phyloP scores from a whole-genome alignment of 2,113 vertebrate genomes.

The Mixornis gularis region DNA sequence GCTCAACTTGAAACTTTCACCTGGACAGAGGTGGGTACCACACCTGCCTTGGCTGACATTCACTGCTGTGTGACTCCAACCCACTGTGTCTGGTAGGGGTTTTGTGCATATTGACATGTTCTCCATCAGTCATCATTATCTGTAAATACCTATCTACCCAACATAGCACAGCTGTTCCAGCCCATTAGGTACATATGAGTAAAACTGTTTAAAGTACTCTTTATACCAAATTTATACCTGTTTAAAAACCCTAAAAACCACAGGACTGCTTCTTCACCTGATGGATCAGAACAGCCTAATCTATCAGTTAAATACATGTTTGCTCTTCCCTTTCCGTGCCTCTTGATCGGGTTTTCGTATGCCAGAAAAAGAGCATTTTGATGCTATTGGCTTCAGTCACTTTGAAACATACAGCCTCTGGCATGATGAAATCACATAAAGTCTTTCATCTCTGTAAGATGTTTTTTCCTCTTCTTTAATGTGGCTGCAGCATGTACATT shows the following conservation, averaged over 20 bases:
- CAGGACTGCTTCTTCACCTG: not conserved
- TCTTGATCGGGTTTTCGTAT: not conserved
- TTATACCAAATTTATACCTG: not conserved
- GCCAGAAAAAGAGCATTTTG: not conserved
- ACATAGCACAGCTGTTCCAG: not conserved
- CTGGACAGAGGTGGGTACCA: not conserved
- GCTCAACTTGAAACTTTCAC: not conserved
- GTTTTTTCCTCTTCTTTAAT: not conserved
- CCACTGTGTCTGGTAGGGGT: not conserved
- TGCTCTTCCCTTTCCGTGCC: not conserved
- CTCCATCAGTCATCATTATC: not conserved
- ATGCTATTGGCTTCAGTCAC: not conserved
- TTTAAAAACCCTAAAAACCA: not conserved
- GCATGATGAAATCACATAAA: not conserved
- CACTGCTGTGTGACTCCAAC: not conserved
- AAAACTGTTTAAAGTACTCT: not conserved
- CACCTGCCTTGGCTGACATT: fast-evolving
- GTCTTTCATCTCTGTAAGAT: not conserved
- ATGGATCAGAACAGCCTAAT: not conserved
- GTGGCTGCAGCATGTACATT: constrained; percentile 15
- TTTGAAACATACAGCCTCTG: not conserved
- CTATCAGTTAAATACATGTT: not conserved
- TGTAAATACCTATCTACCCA: not conserved
- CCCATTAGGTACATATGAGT: not conserved
- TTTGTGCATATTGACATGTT: fast-evolving